phyloP scores from a whole-genome alignment of 2,797 vertebrate species.

The Hoplostethus mediterraneus region DNA sequence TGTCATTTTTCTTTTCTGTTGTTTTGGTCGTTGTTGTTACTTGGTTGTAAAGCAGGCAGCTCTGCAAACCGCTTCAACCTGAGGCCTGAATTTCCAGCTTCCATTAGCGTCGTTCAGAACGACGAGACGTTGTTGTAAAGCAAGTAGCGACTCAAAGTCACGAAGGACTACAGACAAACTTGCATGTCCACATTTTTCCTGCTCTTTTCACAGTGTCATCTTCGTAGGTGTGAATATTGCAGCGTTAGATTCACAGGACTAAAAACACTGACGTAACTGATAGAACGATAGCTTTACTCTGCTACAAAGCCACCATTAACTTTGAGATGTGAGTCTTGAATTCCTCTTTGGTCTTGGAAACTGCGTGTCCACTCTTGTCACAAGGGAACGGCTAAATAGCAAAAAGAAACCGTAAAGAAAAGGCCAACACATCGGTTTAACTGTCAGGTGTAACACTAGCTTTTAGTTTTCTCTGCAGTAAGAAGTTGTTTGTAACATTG shows the following conservation, averaged over 20 bases:
- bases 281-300: conserved; percentile 73
- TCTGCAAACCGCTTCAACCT: conserved; percentile 32
- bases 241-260: conserved; percentile 73
- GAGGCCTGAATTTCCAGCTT: conserved; percentile 27
- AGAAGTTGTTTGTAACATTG: conserved; percentile 80
- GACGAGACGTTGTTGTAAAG: conserved; percentile 37
- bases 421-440: conserved; percentile 68
- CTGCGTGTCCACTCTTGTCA: conserved; percentile 44
- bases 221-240: conserved; percentile 72
- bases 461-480: conserved; percentile 80
- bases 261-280: conserved; percentile 65
- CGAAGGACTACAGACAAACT: conserved; percentile 26
- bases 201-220: conserved; percentile 65
- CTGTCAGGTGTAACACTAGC: conserved; percentile 78
- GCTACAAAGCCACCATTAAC: conserved; percentile 59
- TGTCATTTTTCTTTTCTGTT: conserved; percentile 22
- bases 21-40: neutral
- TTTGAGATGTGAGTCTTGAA: conserved; percentile 44
- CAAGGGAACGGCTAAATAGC: conserved; percentile 36
- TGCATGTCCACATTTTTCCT: conserved; percentile 69
- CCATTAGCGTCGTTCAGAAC: conserved; percentile 26
- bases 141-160: conserved; percentile 31
- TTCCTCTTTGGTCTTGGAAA: conserved; percentile 57
- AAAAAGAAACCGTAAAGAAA: conserved; percentile 58
- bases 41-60: conserved; percentile 33